These are phyloP conservation scores for Melanotaenia parkinsoni DNA, from an alignment of 2,797 vertebrate genomes.

Conservation along the genomic window DNA sequence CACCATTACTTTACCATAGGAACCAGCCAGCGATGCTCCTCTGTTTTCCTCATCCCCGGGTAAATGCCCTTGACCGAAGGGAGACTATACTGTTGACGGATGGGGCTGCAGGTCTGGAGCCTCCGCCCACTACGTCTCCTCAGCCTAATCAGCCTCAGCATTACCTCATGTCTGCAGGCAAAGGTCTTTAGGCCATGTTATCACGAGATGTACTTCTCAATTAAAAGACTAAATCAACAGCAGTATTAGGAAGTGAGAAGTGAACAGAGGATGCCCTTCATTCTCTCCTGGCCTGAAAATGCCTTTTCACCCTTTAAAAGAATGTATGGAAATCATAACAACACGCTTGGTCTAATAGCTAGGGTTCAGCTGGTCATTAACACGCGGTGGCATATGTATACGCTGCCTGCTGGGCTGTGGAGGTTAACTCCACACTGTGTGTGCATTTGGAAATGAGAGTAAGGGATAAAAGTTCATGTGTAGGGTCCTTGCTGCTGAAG, in stretches of 20 bases:
- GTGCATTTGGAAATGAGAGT: slow-evolving; percentile 50
- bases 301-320: slow-evolving; percentile 48
- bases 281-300: slow-evolving; percentile 31
- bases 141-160: slow-evolving; percentile 61
- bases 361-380: slow-evolving; percentile 49
- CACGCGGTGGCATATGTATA: slow-evolving; percentile 37
- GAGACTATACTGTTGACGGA: slow-evolving; percentile 50
- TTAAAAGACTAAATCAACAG: slow-evolving; percentile 44
- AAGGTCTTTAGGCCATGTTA: slow-evolving; percentile 64
- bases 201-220: slow-evolving; percentile 71
- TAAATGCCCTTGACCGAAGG: slow-evolving; percentile 65
- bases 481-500: slow-evolving; percentile 43
- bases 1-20: slow-evolving; percentile 38
- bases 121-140: slow-evolving; percentile 68
- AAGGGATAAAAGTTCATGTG: slow-evolving; percentile 69
- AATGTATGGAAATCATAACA: slow-evolving; percentile 65
- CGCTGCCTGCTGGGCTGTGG: slow-evolving; percentile 27
- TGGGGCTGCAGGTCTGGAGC: slow-evolving; percentile 50
- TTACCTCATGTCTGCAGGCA: slow-evolving; percentile 81
- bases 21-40: slow-evolving; percentile 52
- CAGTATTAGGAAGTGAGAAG: slow-evolving; percentile 9
- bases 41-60: slow-evolving; percentile 70
- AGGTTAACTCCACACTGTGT: slow-evolving; percentile 29
- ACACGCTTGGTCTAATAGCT: slow-evolving; percentile 4
- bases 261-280: slow-evolving; percentile 60